Conservation (phyloP, 2,888 invertebrate genomes). For the Synergus japonicus region DNA sequence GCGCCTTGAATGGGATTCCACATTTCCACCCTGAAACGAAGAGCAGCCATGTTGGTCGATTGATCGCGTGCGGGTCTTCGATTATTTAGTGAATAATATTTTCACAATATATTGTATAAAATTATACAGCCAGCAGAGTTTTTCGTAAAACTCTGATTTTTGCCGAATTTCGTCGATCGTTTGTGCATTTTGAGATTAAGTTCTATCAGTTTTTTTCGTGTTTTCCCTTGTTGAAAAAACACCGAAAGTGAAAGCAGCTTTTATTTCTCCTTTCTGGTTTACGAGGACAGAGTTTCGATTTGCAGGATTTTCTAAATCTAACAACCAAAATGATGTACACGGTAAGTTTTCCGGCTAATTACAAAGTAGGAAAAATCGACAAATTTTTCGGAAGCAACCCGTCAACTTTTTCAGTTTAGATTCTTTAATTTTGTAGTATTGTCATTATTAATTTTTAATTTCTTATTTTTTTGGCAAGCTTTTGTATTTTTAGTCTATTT, state of each 20-base stretch:
- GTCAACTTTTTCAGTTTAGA: not conserved
- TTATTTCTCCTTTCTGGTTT: slow-evolving; percentile 1
- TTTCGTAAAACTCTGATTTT: not conserved
- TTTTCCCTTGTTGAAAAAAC: not conserved
- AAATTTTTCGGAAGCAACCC: too few relatives aligned
- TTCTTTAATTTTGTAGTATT: too few relatives aligned
- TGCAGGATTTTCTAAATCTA: slow-evolving; percentile 30
- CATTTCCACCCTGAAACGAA: too few relatives aligned
- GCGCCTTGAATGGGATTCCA: too few relatives aligned
- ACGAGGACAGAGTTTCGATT: not conserved
- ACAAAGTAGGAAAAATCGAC: not conserved
- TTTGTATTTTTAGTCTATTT: too few relatives aligned
- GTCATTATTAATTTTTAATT: not conserved
- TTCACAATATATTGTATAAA: not conserved
- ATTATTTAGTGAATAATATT: not conserved
- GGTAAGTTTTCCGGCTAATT: slow-evolving; percentile 69
- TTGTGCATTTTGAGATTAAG: not conserved
- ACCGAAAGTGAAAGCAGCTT: not conserved
- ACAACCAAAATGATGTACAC: slow-evolving; percentile 79
- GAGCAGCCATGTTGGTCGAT: not conserved
- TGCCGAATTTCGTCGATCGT: not conserved
- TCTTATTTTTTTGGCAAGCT: too few relatives aligned
- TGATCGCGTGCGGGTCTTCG: not conserved
- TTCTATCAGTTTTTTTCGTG: not conserved
- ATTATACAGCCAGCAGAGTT: not conserved